These are phyloP conservation scores for Leucopternis melanops DNA, from an alignment of 2,113 vertebrate genomes.

Conservation along the genomic window DNA sequence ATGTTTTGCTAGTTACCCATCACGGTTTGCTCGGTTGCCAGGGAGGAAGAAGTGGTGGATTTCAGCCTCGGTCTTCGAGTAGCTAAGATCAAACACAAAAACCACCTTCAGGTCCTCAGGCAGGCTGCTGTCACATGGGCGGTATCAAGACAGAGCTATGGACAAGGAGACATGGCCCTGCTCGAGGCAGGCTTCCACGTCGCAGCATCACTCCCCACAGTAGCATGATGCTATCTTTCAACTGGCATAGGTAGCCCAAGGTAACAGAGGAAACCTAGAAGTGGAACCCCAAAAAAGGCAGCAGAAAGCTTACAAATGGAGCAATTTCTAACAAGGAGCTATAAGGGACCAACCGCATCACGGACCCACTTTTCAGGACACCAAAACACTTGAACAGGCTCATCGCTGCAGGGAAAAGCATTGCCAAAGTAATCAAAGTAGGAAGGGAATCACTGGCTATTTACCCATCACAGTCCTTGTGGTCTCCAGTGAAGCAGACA, in stretches of 20 bases:
- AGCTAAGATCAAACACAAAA: conserved; percentile 46
- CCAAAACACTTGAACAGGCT: neutral
- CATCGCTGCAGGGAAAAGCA: neutral
- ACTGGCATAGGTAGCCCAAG: neutral
- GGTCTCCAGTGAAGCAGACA: neutral
- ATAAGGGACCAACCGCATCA: rapidly evolving
- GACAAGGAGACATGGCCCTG: neutral
- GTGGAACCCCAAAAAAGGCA: neutral
- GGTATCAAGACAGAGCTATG: neutral
- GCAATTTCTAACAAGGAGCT: neutral
- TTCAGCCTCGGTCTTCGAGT: conserved; percentile 4
- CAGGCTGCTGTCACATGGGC: neutral
- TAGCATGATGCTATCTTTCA: neutral
- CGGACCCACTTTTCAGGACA: neutral
- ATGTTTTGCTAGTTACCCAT: neutral
- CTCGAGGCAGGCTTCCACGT: neutral
- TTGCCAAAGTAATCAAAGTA: neutral
- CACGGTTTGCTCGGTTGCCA: neutral
- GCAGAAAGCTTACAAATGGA: neutral
- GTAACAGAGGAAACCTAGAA: neutral
- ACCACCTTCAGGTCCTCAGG: neutral
- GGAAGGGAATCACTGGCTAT: neutral
- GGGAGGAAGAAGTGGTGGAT: neutral
- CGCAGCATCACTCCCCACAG: neutral
- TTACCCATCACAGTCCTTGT: conserved; percentile 3